Evolutionary conservation across 2,888 invertebrate genomes (phyloP).

Genomic region (Allygus modestus): DNA sequence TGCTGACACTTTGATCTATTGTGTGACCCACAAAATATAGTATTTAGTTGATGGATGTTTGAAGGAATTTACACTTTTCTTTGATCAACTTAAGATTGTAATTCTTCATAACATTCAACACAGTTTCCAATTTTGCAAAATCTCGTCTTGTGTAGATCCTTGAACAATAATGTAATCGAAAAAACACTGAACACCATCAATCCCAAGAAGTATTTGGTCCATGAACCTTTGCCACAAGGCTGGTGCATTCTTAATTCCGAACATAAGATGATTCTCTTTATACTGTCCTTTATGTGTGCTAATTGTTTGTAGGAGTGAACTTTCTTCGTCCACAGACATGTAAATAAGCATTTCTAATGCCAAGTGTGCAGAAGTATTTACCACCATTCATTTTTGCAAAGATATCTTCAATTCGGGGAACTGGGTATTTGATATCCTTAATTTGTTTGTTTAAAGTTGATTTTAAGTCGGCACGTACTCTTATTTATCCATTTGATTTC

Average conservation of each 20-base stretch:
- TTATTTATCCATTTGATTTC: conserved; percentile 58
- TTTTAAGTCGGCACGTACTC: conserved; percentile 66
- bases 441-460: conserved; percentile 64
- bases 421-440: conserved; percentile 61
- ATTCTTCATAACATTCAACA: not conserved
- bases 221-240: conserved; percentile 71
- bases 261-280: conserved; percentile 71
- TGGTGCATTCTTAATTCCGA: conserved; percentile 71
- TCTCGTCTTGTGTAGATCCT: not conserved
- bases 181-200: conserved; percentile 55
- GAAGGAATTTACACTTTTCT: conserved; percentile 63
- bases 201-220: conserved; percentile 70
- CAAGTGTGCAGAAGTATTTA: conserved; percentile 60
- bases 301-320: conserved; percentile 56
- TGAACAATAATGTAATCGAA: conserved; percentile 58
- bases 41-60: conserved; percentile 60
- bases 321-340: conserved; percentile 59
- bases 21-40: conserved; percentile 54
- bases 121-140: not conserved
- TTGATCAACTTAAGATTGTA: conserved; percentile 19
- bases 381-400: conserved; percentile 52
- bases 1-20: conserved; percentile 57
- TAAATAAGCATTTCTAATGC: conserved; percentile 61
- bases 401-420: conserved; percentile 64
- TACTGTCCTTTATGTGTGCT: conserved; percentile 70